These are phyloP conservation scores for Rhinolophus sinicus DNA, from an alignment of 2,113 vertebrate species.

Conservation along the genomic window DNA sequence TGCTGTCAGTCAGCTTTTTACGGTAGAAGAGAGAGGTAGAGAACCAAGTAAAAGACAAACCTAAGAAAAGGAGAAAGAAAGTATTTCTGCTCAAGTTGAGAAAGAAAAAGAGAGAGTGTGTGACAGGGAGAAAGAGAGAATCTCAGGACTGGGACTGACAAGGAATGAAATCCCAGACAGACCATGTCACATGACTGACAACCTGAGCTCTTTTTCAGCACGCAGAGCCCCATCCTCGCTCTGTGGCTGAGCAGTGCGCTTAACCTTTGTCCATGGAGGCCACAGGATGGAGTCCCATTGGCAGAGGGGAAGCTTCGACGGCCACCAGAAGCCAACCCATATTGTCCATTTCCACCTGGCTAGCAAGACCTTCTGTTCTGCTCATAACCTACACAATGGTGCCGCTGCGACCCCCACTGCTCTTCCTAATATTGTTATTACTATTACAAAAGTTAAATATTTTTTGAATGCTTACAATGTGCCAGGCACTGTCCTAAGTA, in stretches of 20 bases:
- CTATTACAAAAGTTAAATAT: background rate
- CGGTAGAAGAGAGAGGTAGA: background rate
- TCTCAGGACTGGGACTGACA: background rate
- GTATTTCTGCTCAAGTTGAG: background rate
- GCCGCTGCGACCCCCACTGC: no score
- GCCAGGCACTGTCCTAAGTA: background rate
- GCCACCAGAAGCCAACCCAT: background rate
- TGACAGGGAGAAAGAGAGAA: background rate
- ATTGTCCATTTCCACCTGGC: background rate
- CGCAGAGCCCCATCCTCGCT: background rate
- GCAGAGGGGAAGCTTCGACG: background rate
- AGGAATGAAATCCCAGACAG: background rate
- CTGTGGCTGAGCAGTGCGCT: background rate
- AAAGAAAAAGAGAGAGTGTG: background rate
- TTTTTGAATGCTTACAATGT: background rate
- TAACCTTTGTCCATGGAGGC: background rate
- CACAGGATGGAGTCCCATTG: background rate
- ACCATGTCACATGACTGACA: background rate
- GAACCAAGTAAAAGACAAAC: background rate
- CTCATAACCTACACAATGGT: background rate
- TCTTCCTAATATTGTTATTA: background rate
- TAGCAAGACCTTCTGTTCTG: background rate
- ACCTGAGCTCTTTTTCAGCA: background rate
- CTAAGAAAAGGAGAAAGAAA: background rate
- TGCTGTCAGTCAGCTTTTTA: background rate